Conservation (phyloP, 2,888 invertebrate species). For the Prostheceraeus crozeri region DNA sequence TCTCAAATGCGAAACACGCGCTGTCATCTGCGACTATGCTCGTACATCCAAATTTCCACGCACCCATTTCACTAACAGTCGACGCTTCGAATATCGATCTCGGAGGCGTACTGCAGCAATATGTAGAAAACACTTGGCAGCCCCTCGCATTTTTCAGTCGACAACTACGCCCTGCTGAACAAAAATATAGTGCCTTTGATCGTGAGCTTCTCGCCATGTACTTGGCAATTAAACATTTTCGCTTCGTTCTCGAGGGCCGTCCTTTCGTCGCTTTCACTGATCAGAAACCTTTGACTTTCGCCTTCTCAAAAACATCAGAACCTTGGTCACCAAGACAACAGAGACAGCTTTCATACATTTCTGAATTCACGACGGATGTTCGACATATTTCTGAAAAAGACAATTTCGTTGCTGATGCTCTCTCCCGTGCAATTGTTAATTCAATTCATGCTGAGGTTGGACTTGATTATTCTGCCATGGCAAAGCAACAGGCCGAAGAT, state of each 20-base stretch:
- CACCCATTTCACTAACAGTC: not conserved
- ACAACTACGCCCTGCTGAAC: slow-evolving; percentile 1
- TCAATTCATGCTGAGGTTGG: not conserved
- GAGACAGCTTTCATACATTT: slow-evolving; percentile 6
- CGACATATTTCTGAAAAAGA: slow-evolving; percentile 11
- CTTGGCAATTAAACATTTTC: slow-evolving; percentile 38
- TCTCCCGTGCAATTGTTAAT: slow-evolving; percentile 24
- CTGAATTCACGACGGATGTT: slow-evolving; percentile 11
- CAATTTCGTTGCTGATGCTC: slow-evolving; percentile 30
- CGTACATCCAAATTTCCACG: not conserved
- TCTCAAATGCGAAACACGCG: slow-evolving; percentile 14
- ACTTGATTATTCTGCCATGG: slow-evolving; percentile 4
- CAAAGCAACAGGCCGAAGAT: not conserved
- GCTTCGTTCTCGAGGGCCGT: slow-evolving; percentile 47
- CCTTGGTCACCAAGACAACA: slow-evolving; percentile 8
- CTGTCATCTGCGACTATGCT: slow-evolving; percentile 8
- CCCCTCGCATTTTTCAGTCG: slow-evolving; percentile 40
- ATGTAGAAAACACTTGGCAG: slow-evolving; percentile 30
- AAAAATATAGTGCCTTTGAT: slow-evolving; percentile 22
- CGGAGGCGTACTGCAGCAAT: slow-evolving; percentile 23
- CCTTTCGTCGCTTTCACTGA: slow-evolving; percentile 46
- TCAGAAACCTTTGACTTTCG: slow-evolving; percentile 45
- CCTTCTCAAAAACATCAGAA: slow-evolving; percentile 46
- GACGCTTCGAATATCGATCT: slow-evolving; percentile 25
- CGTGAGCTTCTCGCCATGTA: slow-evolving; percentile 28